Evolutionary conservation across 2,113 vertebrate genomes (phyloP), one percentile per base, ranked within the genome.

Genomic region (Ptilonorhynchus violaceus): DNA sequence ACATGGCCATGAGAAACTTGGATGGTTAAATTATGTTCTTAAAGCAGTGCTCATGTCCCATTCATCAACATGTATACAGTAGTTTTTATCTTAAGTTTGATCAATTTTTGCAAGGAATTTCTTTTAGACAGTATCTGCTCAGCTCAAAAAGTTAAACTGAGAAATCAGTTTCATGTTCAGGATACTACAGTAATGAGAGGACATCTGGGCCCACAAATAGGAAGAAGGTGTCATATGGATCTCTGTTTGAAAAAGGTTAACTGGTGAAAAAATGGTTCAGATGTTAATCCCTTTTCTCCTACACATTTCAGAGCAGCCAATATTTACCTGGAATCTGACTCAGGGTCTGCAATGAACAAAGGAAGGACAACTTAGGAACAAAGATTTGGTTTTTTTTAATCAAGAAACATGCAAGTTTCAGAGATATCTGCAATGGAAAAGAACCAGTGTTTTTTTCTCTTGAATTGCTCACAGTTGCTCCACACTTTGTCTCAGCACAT

Each of bases 171-270:
- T 59, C 42, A 75, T 35, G 11, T 55, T 86, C 25, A 49, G 10
- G 12, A 25, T 23, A 23, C 11, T 50, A 25, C 11, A 53, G 50
- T 46, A 55, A 69, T 1, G 1, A 42, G 15, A 59, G 28, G 11
- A 50, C 39, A 91, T 6, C 22, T 58, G 55, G 31, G 50, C 11
- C 33, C 42, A 63, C 23, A 75, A 35, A 37, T 0, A 70, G 14
- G 23, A 72, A 84, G 18, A n/a, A 0, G 0, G 14, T 23, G 15
- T 31, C 30, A 10, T 15, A 63, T 0, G n/a, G 41, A 62, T 35
- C 15, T 15, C 30, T 7, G 24, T 2, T 9, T 37, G 42, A 53
- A 75, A 70, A 55, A 19, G 4, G 18, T 35, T 46, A 56, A 55
- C 13, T 33, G 24, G 55, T 85, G 39, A 39, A 20, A 37, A 53